A percentile compares a stretch with the other conserved stretches of the same genome.
phyloP scores from a whole-genome alignment of 2,113 vertebrate species.

The Channa maculata region DNA sequence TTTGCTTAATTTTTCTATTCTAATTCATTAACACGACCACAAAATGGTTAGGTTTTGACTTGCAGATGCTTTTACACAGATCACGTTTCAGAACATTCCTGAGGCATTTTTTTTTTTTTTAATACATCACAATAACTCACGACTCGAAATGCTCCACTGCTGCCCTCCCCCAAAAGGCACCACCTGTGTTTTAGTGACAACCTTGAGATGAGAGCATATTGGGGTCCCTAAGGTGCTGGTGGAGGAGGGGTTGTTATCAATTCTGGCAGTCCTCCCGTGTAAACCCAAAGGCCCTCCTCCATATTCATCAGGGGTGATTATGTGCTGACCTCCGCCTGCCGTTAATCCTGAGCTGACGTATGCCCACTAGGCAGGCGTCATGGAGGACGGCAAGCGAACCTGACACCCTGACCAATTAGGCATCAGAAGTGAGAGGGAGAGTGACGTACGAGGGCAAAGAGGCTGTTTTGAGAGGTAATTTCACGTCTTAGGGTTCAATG shows the following conservation, averaged over 20 bases:
- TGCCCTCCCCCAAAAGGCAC: conserved; percentile 7
- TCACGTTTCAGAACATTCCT: conserved; percentile 24
- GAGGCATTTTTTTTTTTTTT: conserved; percentile 4
- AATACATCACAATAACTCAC: conserved; percentile 9
- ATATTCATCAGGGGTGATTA: conserved; percentile 78
- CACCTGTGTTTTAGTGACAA: conserved; percentile 44
- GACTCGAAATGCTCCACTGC: not conserved
- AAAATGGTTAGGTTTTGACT: conserved; percentile 1
- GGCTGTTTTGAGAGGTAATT: not conserved
- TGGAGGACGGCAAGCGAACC: conserved; percentile 32
- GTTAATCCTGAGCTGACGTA: conserved; percentile 60
- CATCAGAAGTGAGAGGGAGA: conserved; percentile 36
- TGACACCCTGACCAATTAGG: conserved; percentile 64
- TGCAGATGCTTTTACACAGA: conserved; percentile 4
- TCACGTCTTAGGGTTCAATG: too few species aligned
- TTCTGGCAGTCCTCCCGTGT: conserved; percentile 65
- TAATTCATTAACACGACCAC: too few species aligned
- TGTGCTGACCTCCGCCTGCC: conserved; percentile 62
- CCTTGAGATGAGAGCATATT: conserved; percentile 56
- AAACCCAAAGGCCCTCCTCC: conserved; percentile 67
- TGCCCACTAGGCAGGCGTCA: conserved; percentile 50
- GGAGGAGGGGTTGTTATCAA: conserved; percentile 64
- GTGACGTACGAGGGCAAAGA: not conserved
- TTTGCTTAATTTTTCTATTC: too few species aligned
- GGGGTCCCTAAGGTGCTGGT: conserved; percentile 30